Base-by-base conservation (phyloP, 2,888 invertebrate genomes). In the Plebejus anna region DNA sequence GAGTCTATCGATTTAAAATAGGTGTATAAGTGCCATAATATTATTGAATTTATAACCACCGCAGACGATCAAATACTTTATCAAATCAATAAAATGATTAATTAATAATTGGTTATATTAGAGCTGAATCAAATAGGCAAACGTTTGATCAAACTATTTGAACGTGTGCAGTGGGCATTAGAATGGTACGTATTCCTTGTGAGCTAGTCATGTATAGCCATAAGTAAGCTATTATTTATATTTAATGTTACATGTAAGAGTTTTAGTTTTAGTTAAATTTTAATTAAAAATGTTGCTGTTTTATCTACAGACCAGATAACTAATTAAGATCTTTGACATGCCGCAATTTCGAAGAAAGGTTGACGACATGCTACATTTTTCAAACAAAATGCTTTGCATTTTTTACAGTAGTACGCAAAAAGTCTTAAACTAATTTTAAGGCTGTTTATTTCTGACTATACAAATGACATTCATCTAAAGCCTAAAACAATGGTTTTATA, bases 131-230 rank as follows among this genome's bases (percentile, higher is more conserved):
- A 11, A 66, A 13, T 9, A 16, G 32, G 4, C 66, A 32, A 66
- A 66, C 13, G 32, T 32, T 66, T 32, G 66, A 16, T 13, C 1
- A 16, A 66, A 36, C 22, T 22, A 66, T 66, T 66, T 66, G 66
- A 66, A 32, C 32, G 32, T 47, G 28, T 72, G 47, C 22, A 47
- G n/a, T 72, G 13, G 13, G 6, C 13, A 81, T 80, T 86, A 83
- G 83, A 85, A 84, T 89, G 91, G 90, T 91, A 91, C 90, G 88
- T 90, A 87, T 89, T 90, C 85, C 87, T 89, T 88, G 85, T 85
- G 81, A 88, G 80, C 92, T 92, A 92, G 92, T 92, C 92, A 92
- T 90, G 82, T 80, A 42, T 80, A 78, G 81, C 79, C 80, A 79
- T 81, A 80, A 79, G 36, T 66, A 78, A 77, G 73, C 13, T 78